A percentile compares a stretch with the other conserved stretches of the same genome.
Evolutionary conservation across 1,140 invertebrate genomes (phyloP).

Genomic region (Tachypleus tridentatus): DNA sequence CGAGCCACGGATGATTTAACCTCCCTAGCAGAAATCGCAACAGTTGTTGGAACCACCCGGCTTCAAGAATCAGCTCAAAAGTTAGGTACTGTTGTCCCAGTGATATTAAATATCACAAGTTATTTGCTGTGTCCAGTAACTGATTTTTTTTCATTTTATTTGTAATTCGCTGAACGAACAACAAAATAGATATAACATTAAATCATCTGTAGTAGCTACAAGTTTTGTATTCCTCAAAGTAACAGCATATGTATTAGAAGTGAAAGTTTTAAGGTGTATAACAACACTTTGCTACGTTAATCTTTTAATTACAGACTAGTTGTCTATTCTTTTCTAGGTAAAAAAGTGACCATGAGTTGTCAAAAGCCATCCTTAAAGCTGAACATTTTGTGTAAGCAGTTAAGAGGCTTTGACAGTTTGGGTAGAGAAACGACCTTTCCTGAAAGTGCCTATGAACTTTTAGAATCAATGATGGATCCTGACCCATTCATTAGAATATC

Average conservation of each 20-base stretch:
- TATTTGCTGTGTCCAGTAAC: too few species aligned
- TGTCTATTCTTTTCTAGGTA: too few species aligned
- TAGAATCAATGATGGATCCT: conserved; percentile 57
- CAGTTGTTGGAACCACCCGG: conserved; percentile 57
- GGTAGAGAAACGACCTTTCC: conserved; percentile 37
- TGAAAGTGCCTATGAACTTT: conserved; percentile 55
- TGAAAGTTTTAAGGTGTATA: too few species aligned
- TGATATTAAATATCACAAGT: too few species aligned
- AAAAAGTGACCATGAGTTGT: background rate
- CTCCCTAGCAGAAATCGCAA: conserved; percentile 68
- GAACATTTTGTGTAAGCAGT: conserved; percentile 34
- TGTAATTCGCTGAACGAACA: too few species aligned
- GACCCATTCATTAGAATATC: conserved; percentile 58
- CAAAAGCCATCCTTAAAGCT: conserved; percentile 40
- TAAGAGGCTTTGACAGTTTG: conserved; percentile 31
- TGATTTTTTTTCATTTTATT: too few species aligned
- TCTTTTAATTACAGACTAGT: too few species aligned
- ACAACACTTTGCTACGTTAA: too few species aligned
- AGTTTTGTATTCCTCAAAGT: too few species aligned
- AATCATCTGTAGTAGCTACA: too few species aligned
- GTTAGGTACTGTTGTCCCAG: conserved; percentile 42
- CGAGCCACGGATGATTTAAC: conserved; percentile 63
- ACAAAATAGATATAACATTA: too few species aligned
- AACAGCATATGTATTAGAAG: too few species aligned
- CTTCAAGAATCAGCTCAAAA: conserved; percentile 52